phyloP scores from a whole-genome alignment of 2,797 vertebrate genomes.

The Helostoma temminkii region DNA sequence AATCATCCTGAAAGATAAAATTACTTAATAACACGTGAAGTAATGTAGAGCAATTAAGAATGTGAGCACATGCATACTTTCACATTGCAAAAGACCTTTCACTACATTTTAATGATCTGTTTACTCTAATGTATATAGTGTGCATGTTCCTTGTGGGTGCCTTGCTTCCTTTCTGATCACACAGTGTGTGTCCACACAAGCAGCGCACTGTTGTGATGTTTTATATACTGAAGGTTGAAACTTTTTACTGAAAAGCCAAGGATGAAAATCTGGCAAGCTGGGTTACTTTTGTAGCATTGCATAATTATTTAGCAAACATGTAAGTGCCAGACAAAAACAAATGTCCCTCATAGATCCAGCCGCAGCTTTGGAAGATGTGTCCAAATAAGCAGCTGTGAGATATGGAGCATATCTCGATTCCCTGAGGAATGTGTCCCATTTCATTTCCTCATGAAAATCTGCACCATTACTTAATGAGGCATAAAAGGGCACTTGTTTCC shows the following conservation, averaged over 20 bases:
- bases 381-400: slow-evolving; percentile 52
- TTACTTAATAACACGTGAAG: slow-evolving; percentile 6
- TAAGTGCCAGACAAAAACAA: slow-evolving; percentile 17
- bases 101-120: slow-evolving; percentile 18
- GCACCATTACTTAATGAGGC: slow-evolving; percentile 68
- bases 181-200: slow-evolving; percentile 29
- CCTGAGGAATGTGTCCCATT: slow-evolving; percentile 39
- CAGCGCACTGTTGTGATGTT: slow-evolving; percentile 37
- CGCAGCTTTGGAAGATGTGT: slow-evolving; percentile 40
- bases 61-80: slow-evolving; percentile 6
- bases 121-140: not conserved
- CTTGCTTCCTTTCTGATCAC: slow-evolving; percentile 16
- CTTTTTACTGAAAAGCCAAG: slow-evolving; percentile 20
- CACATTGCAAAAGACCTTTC: slow-evolving; percentile 15
- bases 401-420: slow-evolving; percentile 53
- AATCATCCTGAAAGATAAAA: slow-evolving; percentile 13
- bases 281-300: not conserved
- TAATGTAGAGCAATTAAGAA: slow-evolving; percentile 7
- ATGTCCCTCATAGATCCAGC: slow-evolving; percentile 29
- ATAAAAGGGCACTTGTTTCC: slow-evolving; percentile 60
- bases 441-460: slow-evolving; percentile 64
- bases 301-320: slow-evolving; percentile 30
- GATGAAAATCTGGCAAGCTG: slow-evolving; percentile 29
- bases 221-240: slow-evolving; percentile 26
- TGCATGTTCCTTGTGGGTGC: slow-evolving; percentile 4